Percentiles rank a stretch among this genome's conserved stretches.
These are phyloP conservation scores for Polypterus senegalus DNA, from an alignment of 2,113 vertebrate genomes.

Conservation along the genomic window DNA sequence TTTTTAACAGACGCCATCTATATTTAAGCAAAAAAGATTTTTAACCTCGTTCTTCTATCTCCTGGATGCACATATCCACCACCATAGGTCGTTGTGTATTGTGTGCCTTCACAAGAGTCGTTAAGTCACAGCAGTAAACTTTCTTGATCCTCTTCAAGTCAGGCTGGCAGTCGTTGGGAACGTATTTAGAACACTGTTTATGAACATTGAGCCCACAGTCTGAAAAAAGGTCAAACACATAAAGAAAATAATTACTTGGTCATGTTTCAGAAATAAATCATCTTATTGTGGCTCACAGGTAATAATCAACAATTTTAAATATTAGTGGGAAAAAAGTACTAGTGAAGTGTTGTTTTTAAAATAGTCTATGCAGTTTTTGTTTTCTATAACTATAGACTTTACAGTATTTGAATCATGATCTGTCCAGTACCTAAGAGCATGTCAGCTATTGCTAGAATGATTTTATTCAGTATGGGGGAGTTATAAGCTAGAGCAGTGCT, in stretches of 20 bases:
- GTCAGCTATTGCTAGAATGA: no score
- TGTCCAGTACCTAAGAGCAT: no score
- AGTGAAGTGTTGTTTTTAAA: no score
- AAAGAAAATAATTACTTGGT: conserved; percentile 12
- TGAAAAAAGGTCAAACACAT: conserved; percentile 28
- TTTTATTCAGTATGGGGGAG: no score
- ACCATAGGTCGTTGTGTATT: conserved; percentile 87
- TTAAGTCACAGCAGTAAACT: conserved; percentile 93
- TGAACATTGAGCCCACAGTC: conserved; percentile 94
- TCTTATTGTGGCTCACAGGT: no score
- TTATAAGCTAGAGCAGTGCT: no score
- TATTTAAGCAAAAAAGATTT: neutral
- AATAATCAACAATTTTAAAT: no score
- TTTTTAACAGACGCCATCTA: neutral
- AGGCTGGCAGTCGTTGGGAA: conserved; percentile 91
- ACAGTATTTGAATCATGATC: no score
- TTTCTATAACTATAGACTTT: no score
- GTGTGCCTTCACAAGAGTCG: conserved; percentile 90
- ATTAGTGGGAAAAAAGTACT: no score
- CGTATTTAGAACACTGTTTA: conserved; percentile 93
- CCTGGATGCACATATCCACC: conserved; percentile 87
- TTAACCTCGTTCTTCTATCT: conserved; percentile 91
- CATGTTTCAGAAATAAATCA: no score
- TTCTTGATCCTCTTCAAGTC: conserved; percentile 92
- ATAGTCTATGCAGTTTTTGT: no score